Evolutionary conservation across 2,113 vertebrate genomes (phyloP), one percentile per base, ranked within the genome.

Genomic region (Microcebus ravelobensis): DNA sequence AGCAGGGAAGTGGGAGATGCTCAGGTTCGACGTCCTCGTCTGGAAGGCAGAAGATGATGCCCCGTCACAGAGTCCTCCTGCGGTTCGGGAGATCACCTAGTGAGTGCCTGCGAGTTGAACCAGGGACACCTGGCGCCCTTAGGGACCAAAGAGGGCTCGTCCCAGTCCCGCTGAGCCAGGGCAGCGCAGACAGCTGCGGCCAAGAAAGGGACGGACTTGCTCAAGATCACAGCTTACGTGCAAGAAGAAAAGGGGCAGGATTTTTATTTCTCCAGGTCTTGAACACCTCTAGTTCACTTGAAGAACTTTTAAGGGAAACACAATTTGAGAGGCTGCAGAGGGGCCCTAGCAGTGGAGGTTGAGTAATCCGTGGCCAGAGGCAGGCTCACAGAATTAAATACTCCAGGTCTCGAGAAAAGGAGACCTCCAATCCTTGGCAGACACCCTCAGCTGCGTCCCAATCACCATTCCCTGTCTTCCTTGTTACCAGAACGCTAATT

Each of bases 1-100:
- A 10, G 42, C 3, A 0, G 0, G 42, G 36, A 39, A 0, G 0
- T 14, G 29, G 3, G 25, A n/a, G 17, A 17, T 34, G 14, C 45
- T 55, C 6, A 15, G 42, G n/a, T 61, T 34, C 45, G 9, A 0
- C 8, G 21, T 55, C 48, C 57, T 79, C 65, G 34, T 84, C 42
- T n/a, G 36, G n/a, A 34, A 65, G 76, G 14, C 1, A 18, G 65
- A 13, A 25, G 20, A 29, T 34, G 2, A n/a, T 1, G 0, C 14
- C 13, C 14, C 3, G 1, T 77, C 1, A 25, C 3, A 1, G 50
- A 29, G 31, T 14, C 42, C 36, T 52, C 36, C 27, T 29, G 0
- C 8, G 4, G 61, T 31, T 84, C 48, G 68, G 2, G 45, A 91
- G 65, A 3, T 29, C 86, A 61, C n/a, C 17, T 3, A 20, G 12